Conservation (phyloP, 2,888 invertebrate genomes). For the Trilocha varians region DNA sequence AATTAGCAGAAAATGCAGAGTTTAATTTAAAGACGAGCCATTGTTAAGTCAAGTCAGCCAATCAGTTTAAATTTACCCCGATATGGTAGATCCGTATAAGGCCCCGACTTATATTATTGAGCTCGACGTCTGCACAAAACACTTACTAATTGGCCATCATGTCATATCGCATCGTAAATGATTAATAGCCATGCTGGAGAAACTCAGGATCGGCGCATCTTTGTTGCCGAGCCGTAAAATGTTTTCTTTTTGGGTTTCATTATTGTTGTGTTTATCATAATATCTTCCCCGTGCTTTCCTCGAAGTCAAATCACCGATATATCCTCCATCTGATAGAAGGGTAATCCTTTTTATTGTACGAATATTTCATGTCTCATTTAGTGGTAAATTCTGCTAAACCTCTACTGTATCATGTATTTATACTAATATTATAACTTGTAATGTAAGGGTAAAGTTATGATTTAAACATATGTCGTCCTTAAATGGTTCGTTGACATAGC, state of each 20-base stretch:
- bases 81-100: slow-evolving; percentile 47
- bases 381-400: too few relatives aligned
- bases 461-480: not conserved
- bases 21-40: slow-evolving; percentile 14
- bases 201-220: not conserved
- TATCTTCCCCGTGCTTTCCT: too few relatives aligned
- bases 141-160: slow-evolving; percentile 56
- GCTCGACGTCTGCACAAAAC: slow-evolving; percentile 34
- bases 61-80: slow-evolving; percentile 64
- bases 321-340: too few relatives aligned
- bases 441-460: not conserved
- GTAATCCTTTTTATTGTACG: too few relatives aligned
- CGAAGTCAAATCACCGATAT: too few relatives aligned
- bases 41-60: slow-evolving; percentile 59
- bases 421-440: too few relatives aligned
- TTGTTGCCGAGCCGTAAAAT: too few relatives aligned
- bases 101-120: slow-evolving; percentile 36
- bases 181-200: slow-evolving; percentile 27
- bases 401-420: too few relatives aligned
- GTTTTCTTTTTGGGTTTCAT: too few relatives aligned
- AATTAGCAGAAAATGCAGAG: not conserved
- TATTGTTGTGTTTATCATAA: too few relatives aligned
- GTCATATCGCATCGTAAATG: slow-evolving; percentile 45
- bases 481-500: slow-evolving; percentile 40
- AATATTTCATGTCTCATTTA: too few relatives aligned